Evolutionary conservation across 2,797 vertebrate genomes (phyloP), one percentile per base, ranked within the genome.

Genomic region (Ataeniobius toweri): DNA sequence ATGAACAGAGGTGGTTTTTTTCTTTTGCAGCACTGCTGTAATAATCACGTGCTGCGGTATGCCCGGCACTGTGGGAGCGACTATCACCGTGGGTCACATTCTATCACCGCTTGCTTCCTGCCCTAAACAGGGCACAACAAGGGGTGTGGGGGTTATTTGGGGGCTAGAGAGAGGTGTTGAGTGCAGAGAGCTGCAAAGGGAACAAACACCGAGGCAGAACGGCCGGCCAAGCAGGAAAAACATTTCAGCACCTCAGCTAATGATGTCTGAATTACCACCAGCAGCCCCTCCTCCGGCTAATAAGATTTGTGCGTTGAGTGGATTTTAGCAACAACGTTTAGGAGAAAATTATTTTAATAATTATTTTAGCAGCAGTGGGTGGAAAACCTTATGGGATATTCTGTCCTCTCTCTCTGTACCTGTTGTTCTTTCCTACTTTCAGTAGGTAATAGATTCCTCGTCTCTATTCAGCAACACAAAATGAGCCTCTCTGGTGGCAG

Each of bases 161-260:
- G 46, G 36, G 63, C 63, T 79, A 69, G 75, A 78, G 82, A 76
- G 76, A 84, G 88, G 88, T 75, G 92, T 84, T 88, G 90, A 92
- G 90, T 92, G 90, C 85, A 1, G 73, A 80, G 86, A 80, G 76
- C 24, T 79, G 89, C 65, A n/a, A 85, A 76, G 75, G 85, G 89
- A 92, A 92, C 89, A 92, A 92, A 93, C 85, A 86, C 59, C 24
- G 84, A 84, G 78, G 87, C 85, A 75, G 86, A 85, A 85, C 88
- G 53, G 88, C 89, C 77, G 91, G 80, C 81, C 76, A 6, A 73
- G 86, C 89, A 93, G 91, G 93, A 93, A 94, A 89, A 89, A 79
- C 89, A 85, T 93, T 91, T 94, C 93, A 92, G 86, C 94, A 89
- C 93, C 91, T 92, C 86, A 1, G 82, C 83, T 93, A 93, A 94